Base-by-base conservation (phyloP, 1,140 invertebrate genomes). In the Drosophila auraria region DNA sequence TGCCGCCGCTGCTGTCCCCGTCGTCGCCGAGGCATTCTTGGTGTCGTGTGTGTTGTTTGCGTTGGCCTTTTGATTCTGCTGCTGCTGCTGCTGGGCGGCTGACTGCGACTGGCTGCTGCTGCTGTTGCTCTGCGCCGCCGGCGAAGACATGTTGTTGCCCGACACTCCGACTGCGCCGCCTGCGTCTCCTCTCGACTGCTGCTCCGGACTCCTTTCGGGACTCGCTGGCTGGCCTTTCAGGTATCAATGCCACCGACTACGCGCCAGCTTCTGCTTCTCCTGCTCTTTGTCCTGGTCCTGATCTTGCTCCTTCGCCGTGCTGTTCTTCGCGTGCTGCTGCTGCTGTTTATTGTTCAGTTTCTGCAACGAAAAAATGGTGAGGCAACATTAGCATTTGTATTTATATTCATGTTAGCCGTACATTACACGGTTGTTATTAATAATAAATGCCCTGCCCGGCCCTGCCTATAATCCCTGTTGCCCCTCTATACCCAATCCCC, bases 121-220 rank as follows among this genome's bases (percentile, higher is more conserved):
- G 87, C 63, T 91, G 78, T 79, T 91, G 80, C 60, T 89, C 78
- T 87, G 84, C 57, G 84, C 86, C 74, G 83, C 68, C 75, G 86
- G 79, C 79, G 86, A 89, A 76, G 86, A 89, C 86, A 89, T 89
- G 63, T 57, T 57, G 53, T 89, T 81, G 70, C 36, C 64, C 56
- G 40, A 45, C 57, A 17, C 45, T 57, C 50, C 54, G 50, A 64
- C 64, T 60, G 44, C 38, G 33, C 40, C 54, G 56, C 51, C 66
- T 61, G 53, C 33, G 38, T 38, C 17, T 44, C 40, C 58, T 40
- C 40, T 54, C 36, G 25, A 64, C 23, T 64, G 62, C 61, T 61
- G 12, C 56, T 58, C 27, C 30, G 27, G 27, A 14, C 27, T 33
- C 25, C n/a, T 9, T 17, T 17, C 5, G 27, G 27, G 17, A 36